phyloP scores from a whole-genome alignment of 2,888 invertebrate species.

The Phengaris arion region DNA sequence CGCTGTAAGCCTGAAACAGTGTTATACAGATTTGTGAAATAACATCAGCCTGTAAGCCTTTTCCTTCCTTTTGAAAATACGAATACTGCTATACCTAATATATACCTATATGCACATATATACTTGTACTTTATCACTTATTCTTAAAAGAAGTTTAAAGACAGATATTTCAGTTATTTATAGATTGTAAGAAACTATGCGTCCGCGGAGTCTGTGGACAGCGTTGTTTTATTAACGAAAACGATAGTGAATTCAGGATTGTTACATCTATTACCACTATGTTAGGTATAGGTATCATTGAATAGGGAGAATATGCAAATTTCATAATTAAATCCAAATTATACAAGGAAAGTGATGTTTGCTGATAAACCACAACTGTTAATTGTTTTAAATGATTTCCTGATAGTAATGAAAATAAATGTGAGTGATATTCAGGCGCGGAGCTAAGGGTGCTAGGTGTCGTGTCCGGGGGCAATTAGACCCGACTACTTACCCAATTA shows the following conservation, averaged over 20 bases:
- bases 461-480: constrained; percentile 71
- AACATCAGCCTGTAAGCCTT: too few relatives aligned
- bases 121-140: too few relatives aligned
- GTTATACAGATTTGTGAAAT: constrained; percentile 4
- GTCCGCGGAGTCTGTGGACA: too few relatives aligned
- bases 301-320: not conserved
- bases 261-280: not conserved
- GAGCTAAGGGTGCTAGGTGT: constrained; percentile 45
- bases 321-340: constrained; percentile 8
- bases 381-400: constrained; percentile 35
- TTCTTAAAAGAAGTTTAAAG: not conserved
- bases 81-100: not conserved
- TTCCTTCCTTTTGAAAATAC: not conserved
- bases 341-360: constrained; percentile 12
- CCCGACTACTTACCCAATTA: constrained; percentile 76
- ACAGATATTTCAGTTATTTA: not conserved
- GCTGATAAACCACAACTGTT: constrained; percentile 25
- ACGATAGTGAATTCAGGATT: too few relatives aligned
- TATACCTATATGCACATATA: too few relatives aligned
- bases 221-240: too few relatives aligned
- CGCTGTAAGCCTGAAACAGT: not conserved
- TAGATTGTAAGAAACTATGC: not conserved
- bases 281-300: not conserved
- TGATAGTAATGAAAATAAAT: constrained; percentile 41
- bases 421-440: constrained; percentile 43